Conservation (phyloP, 2,888 invertebrate species). For the Parelbella ahira region DNA sequence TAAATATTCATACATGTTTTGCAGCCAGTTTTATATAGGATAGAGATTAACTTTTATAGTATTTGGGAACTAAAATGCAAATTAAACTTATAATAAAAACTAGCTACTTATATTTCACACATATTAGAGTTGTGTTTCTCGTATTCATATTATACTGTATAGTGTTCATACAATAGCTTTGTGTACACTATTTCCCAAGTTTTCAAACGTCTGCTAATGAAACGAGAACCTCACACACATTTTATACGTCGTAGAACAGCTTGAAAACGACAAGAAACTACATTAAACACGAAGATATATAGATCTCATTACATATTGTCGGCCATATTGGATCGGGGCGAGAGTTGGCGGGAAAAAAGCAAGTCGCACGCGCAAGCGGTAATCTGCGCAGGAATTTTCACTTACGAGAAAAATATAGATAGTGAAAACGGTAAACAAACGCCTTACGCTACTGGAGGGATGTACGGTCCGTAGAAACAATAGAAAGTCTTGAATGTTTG, state of each 20-base stretch:
- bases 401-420: conserved; percentile 68
- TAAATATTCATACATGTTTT: too few relatives aligned
- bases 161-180: conserved; percentile 1
- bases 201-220: not conserved
- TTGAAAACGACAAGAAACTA: conserved; percentile 7
- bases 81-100: too few relatives aligned
- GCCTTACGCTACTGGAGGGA: conserved; percentile 30
- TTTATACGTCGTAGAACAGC: not conserved
- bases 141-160: too few relatives aligned
- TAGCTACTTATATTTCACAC: too few relatives aligned
- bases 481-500: too few relatives aligned
- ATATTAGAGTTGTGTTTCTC: too few relatives aligned
- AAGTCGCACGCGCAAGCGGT: conserved; percentile 32
- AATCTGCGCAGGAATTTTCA: conserved; percentile 55
- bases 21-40: too few relatives aligned
- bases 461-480: conserved; percentile 44
- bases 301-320: conserved; percentile 28
- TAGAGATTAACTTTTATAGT: too few relatives aligned
- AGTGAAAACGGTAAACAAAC: conserved; percentile 76
- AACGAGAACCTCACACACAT: not conserved
- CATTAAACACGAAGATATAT: conserved; percentile 15
- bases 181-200: conserved; percentile 1
- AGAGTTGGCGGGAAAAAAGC: conserved; percentile 25
- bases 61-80: too few relatives aligned
- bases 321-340: conserved; percentile 28